phyloP scores from a whole-genome alignment of 2,113 vertebrate species.

The Synchiropus splendidus region DNA sequence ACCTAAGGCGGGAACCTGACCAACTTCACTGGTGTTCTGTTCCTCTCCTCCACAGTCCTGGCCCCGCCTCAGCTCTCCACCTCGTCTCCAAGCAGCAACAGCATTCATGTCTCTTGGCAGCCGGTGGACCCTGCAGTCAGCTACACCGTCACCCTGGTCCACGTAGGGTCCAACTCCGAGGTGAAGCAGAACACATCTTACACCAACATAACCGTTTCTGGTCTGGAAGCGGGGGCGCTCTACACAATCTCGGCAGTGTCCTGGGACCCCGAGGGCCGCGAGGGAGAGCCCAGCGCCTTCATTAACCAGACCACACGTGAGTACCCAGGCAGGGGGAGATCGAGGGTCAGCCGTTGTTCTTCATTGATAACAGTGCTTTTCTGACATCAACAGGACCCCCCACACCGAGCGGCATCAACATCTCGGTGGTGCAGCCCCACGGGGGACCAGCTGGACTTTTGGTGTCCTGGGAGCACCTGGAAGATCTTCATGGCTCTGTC shows the following conservation, averaged over 20 bases:
- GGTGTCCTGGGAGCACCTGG: constrained; percentile 63
- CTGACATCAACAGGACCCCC: constrained; percentile 44
- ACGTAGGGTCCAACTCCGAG: constrained; percentile 56
- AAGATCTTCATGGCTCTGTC: constrained; percentile 47
- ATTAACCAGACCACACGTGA: constrained; percentile 85
- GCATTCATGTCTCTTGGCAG: constrained; percentile 72
- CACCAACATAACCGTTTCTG: constrained; percentile 60
- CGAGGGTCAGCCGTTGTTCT: no score
- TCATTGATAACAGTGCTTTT: not conserved
- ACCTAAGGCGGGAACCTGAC: constrained; percentile 10
- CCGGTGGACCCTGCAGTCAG: constrained; percentile 60
- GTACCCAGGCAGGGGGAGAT: constrained; percentile 19
- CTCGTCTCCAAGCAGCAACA: constrained; percentile 68
- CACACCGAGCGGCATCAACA: constrained; percentile 27
- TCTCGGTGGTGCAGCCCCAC: constrained; percentile 20
- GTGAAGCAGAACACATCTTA: constrained; percentile 69
- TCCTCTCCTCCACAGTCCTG: constrained; percentile 65
- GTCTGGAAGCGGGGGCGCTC: constrained; percentile 71
- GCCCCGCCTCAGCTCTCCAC: constrained; percentile 66
- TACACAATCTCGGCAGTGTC: constrained; percentile 73
- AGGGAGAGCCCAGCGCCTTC: constrained; percentile 69
- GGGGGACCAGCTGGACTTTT: constrained; percentile 36
- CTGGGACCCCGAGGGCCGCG: constrained; percentile 69
- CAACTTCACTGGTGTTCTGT: not conserved
- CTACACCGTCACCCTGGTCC: constrained; percentile 71